phyloP scores from a whole-genome alignment of 2,113 vertebrate genomes.

The Tichodroma muraria region DNA sequence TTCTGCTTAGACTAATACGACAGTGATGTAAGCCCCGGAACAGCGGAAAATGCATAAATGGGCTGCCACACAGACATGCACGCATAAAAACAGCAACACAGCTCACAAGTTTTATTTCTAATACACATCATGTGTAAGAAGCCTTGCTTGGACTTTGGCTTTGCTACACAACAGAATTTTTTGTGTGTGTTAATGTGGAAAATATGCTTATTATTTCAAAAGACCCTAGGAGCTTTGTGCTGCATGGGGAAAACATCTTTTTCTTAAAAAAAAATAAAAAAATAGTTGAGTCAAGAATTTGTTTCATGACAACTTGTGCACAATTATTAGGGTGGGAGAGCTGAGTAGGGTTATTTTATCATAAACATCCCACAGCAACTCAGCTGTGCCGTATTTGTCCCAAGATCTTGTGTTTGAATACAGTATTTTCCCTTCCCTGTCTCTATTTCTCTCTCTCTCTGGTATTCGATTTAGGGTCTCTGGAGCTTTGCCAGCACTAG shows the following conservation, averaged over 20 bases:
- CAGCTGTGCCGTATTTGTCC: not conserved
- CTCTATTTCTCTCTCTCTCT: not conserved
- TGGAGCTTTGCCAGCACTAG: not conserved
- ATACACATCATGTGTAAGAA: not conserved
- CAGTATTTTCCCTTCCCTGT: not conserved
- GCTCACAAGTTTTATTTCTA: not conserved
- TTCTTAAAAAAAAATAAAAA: not conserved
- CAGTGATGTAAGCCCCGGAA: conserved; percentile 66
- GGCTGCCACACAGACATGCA: not conserved
- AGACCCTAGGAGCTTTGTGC: not conserved
- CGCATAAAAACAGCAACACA: not conserved
- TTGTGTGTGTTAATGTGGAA: not conserved
- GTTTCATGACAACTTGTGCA: not conserved
- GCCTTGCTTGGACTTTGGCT: not conserved
- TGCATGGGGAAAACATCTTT: not conserved
- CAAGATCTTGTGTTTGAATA: not conserved
- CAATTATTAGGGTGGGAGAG: not conserved
- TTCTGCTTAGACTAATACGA: conserved; percentile 72
- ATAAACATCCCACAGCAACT: not conserved
- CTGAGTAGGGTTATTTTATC: not conserved
- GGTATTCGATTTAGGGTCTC: not conserved
- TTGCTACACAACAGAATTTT: not conserved
- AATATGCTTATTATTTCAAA: not conserved
- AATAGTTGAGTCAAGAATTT: not conserved
- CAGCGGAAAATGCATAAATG: not conserved